Percentiles rank a stretch among this genome's conserved stretches.
Conservation (phyloP, 2,113 vertebrate species). For the Carollia perspicillata region DNA sequence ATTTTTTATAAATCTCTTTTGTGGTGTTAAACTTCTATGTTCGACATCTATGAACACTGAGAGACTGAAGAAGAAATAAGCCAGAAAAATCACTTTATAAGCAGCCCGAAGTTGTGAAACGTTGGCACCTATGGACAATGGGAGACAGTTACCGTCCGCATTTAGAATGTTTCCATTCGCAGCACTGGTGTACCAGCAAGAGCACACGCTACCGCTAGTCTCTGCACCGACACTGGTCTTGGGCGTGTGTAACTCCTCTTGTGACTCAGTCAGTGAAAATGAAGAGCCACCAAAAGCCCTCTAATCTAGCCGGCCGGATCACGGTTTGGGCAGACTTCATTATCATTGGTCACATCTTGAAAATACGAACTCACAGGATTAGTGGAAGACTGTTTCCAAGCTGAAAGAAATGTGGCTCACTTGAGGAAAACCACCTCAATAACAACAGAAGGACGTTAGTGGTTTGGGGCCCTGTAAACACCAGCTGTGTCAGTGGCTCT, state of each 20-base stretch:
- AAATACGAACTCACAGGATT: constrained; percentile 21
- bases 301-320: background rate
- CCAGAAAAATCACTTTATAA: constrained; percentile 49
- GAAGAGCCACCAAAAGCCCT: constrained; percentile 44
- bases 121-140: constrained; percentile 43
- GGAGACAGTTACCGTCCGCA: background rate
- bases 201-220: background rate
- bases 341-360: background rate
- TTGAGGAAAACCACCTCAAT: constrained; percentile 36
- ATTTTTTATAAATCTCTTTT: constrained; percentile 74
- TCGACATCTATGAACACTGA: constrained; percentile 73
- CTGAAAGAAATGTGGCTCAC: constrained; percentile 42
- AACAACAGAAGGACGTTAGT: constrained; percentile 42
- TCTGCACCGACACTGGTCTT: background rate
- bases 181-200: background rate
- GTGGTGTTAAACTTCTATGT: constrained; percentile 77
- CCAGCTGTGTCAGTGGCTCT: constrained; percentile 73
- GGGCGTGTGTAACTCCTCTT: background rate
- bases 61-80: constrained; percentile 67
- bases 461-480: constrained; percentile 78
- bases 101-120: constrained; percentile 53
- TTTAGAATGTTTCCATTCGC: background rate
- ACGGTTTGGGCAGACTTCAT: constrained; percentile 25
- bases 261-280: background rate
- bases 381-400: constrained; percentile 59